Evolutionary conservation across 1,140 invertebrate species (phyloP), one percentile per base, ranked within the genome.

Genomic region (Sesamia nonagrioides): DNA sequence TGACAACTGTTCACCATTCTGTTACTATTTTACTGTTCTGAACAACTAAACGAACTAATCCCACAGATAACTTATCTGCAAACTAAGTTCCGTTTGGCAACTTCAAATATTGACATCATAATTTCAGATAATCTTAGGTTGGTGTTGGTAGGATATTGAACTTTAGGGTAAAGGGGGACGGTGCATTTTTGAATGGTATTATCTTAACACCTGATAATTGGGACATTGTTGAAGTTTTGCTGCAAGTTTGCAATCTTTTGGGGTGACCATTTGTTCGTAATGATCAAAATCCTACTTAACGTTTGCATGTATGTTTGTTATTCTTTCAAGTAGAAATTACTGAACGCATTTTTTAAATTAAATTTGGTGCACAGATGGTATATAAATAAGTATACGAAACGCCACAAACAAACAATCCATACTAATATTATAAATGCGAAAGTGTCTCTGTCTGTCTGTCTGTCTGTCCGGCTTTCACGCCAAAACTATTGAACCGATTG

Each of bases 51-150:
- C 73, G 37, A 63, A 76, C 42, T 35, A 40, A 76, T 76, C 58
- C 40, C 6, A 37, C 18, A 42, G 63, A 58, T 69, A 73, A 37
- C 40, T 69, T 77, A 71, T 77, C 75, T 77, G 8, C 33, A 48
- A 42, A 33, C 45, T 50, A 63, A 63, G 56, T 37, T 75, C 17
- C 37, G 27, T 79, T 79, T 73, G 40, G 78, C 60, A 74, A 79
- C 48, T 6, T 11, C 69, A 42, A 79, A 79, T 63, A 63, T 87
- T 87, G 85, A 89, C 85, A 87, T 87, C 82, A 83, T 87, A 87
- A 89, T 89, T 50, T 88, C 87, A 80, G 79, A 84, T 86, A 85
- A 84, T 86, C 79, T 80, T 75, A 79, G 17, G n/a, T 48, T 27
- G 2, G 45, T 37, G 68, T 9, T 60, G 45, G 27, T 78, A 18